Evolutionary conservation across 2,113 vertebrate genomes (phyloP), one percentile per base, ranked within the genome.

Genomic region (Serinus canaria): DNA sequence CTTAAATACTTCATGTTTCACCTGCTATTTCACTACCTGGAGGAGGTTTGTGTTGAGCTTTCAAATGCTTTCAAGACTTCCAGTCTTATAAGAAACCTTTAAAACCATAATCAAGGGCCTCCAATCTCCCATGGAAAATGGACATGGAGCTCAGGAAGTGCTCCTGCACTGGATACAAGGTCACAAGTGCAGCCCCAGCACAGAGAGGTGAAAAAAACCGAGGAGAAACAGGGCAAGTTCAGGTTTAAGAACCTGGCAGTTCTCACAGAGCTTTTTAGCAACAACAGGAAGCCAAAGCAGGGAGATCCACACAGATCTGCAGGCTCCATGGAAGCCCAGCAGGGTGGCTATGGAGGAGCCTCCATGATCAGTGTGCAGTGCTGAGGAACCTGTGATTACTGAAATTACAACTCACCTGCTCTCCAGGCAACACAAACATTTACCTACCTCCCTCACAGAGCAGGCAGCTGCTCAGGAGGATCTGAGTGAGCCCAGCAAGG

Each of bases 81-180:
- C 28, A 75, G 56, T 20, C 39, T 59, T 8, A 52, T 3, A 21
- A 56, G 49, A 60, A 75, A 69, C 12, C 37, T 58, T 66, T 27
- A 41, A 25, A 88, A 33, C 25, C 15, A 35, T 11, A 24, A 72
- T 4, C 27, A 50, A 60, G n/a, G 37, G 28, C 19, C 66, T 69
- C 24, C 58, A 8, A 37, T 35, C 41, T 41, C 27, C 15, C 3
- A 2, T 15, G 41, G 78, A 24, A 25, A 60, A 55, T 0, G 13
- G 28, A 7, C 50, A 30, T 0, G 22, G 11, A 74, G 63, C 46
- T 46, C 39, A 35, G 50, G 59, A 55, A 69, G n/a, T 2, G 66
- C 59, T 77, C 52, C 39, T 24, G 63, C 31, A 31, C 13, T 0
- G 0, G 28, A 37, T 3, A 53, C 13, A 9, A 0, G 0, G 33